Conservation (phyloP, 2,113 vertebrate genomes). For the Entomyzon cyanotis region DNA sequence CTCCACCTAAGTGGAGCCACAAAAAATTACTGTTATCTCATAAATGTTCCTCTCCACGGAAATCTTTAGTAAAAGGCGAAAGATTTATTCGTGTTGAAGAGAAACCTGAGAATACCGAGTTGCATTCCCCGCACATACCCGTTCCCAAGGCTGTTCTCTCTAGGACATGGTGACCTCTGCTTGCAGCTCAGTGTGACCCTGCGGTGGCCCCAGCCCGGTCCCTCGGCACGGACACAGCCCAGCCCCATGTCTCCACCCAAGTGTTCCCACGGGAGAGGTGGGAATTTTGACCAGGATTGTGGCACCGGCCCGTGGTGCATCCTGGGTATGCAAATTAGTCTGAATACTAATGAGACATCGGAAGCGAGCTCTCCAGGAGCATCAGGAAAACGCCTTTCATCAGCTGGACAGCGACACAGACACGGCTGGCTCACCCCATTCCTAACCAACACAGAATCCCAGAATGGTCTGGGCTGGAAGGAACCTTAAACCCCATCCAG, state of each 20-base stretch:
- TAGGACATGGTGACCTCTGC: fast-evolving
- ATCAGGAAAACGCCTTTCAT: fast-evolving
- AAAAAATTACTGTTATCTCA: fast-evolving
- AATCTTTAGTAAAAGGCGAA: slow-evolving; percentile 48
- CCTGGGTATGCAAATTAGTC: neutral
- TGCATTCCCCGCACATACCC: too few relatives aligned
- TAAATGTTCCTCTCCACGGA: neutral
- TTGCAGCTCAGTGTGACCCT: fast-evolving
- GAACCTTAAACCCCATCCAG: fast-evolving
- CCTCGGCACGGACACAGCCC: fast-evolving
- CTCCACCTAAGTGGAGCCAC: fast-evolving
- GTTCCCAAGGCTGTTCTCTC: fast-evolving
- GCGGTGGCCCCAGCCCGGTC: fast-evolving
- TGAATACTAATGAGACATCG: fast-evolving
- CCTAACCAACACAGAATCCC: neutral
- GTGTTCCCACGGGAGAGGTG: fast-evolving
- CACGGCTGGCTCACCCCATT: neutral
- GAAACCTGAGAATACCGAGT: neutral
- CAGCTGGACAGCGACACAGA: neutral
- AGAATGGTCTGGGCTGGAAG: fast-evolving
- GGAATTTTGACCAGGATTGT: fast-evolving
- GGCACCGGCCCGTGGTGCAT: fast-evolving
- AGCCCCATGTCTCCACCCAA: fast-evolving
- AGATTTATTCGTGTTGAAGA: neutral
- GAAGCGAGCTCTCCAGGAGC: fast-evolving